These are phyloP conservation scores for Hippocampus zosterae DNA, from an alignment of 2,113 vertebrate genomes.

Conservation along the genomic window DNA sequence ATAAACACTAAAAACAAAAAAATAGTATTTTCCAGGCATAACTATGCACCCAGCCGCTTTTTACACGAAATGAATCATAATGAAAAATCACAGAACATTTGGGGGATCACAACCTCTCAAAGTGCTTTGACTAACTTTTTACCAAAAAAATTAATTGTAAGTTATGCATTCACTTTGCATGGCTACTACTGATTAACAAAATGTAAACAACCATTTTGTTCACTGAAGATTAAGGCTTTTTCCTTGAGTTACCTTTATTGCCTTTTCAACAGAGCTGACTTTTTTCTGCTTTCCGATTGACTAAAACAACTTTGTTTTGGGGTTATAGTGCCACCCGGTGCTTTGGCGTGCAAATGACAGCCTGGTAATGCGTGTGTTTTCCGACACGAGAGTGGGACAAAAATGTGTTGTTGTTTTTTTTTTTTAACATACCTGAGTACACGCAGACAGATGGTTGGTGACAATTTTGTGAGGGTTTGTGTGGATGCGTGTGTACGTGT, in stretches of 20 bases:
- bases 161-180: conserved; percentile 62
- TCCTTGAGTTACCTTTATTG: background rate
- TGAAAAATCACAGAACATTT: conserved; percentile 14
- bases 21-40: conserved; percentile 31
- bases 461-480: background rate
- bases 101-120: conserved; percentile 13
- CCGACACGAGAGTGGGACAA: background rate
- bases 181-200: conserved; percentile 28
- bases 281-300: background rate
- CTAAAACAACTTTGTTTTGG: background rate
- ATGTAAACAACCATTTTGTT: background rate
- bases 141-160: conserved; percentile 41
- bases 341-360: background rate
- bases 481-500: background rate
- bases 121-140: conserved; percentile 62
- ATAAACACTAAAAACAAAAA: conserved; percentile 35
- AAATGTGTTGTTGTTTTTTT: background rate
- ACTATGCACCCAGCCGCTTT: conserved; percentile 25
- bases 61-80: conserved; percentile 17
- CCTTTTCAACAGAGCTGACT: background rate
- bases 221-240: background rate
- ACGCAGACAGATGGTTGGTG: background rate
- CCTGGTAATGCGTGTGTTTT: background rate
- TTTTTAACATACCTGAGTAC: background rate
- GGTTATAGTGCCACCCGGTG: background rate